Percentiles rank a stretch among this genome's conserved stretches.
Evolutionary conservation across 2,797 vertebrate species (phyloP).

Genomic region (Margarornis squamiger): DNA sequence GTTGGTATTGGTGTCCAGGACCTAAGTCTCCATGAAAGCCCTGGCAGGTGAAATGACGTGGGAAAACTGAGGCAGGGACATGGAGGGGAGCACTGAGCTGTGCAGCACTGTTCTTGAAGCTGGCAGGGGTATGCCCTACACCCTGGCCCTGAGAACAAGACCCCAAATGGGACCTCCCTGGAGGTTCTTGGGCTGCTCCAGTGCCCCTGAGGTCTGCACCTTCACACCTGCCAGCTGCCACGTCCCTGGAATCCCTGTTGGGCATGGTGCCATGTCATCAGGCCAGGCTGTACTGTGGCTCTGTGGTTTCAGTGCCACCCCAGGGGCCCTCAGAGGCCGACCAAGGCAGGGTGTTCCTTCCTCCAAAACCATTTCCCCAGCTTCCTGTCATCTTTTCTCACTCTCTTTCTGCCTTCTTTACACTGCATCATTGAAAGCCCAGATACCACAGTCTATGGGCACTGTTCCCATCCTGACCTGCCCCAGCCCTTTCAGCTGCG

Average conservation of each 20-base stretch:
- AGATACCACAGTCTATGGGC: neutral
- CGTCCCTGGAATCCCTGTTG: neutral
- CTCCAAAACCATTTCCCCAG: neutral
- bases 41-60: neutral
- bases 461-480: neutral
- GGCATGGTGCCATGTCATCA: fast-evolving
- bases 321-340: neutral
- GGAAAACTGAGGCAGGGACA: neutral
- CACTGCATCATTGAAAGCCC: neutral
- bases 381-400: slow-evolving; percentile 23
- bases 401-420: neutral
- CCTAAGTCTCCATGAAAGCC: neutral
- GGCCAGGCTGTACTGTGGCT: neutral
- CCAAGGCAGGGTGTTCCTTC: neutral
- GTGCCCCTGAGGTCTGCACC: neutral
- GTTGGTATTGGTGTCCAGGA: neutral
- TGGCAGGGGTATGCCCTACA: neutral
- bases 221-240: neutral
- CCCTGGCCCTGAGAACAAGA: neutral
- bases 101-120: neutral
- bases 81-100: fast-evolving
- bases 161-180: neutral
- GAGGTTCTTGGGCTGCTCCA: neutral
- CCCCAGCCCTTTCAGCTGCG: neutral
- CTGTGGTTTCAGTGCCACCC: neutral